Conservation (phyloP, 2,888 invertebrate genomes). For the Unio delphinus region DNA sequence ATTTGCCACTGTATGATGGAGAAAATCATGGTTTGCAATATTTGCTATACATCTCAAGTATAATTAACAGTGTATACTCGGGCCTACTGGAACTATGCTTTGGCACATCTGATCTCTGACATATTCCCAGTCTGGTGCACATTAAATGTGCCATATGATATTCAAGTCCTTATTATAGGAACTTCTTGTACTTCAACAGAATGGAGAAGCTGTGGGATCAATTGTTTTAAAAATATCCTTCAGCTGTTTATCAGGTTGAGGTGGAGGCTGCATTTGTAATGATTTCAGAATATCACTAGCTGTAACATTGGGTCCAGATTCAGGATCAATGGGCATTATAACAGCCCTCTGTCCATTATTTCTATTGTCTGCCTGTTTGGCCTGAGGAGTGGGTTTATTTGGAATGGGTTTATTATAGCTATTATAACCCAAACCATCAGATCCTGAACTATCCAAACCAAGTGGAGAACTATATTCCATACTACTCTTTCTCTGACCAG, state of each 20-base stretch:
- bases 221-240: constrained; percentile 72
- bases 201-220: constrained; percentile 72
- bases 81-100: no score
- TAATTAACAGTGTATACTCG: no score
- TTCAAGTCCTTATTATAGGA: not conserved
- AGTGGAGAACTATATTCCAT: constrained; percentile 69
- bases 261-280: constrained; percentile 31
- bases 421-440: constrained; percentile 50
- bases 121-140: no score
- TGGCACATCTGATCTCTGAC: no score
- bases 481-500: constrained; percentile 56
- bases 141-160: no score
- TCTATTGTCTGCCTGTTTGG: constrained; percentile 8
- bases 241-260: constrained; percentile 51
- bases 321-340: constrained; percentile 11
- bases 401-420: constrained; percentile 61
- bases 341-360: constrained; percentile 9
- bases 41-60: no score
- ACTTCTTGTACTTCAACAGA: constrained; percentile 58
- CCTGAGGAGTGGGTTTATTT: constrained; percentile 12
- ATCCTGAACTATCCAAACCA: constrained; percentile 50
- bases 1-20: no score
- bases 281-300: constrained; percentile 32
- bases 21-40: no score
- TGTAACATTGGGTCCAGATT: constrained; percentile 20